Evolutionary conservation across 2,797 vertebrate species (phyloP).

Genomic region (Microctenopoma steveboyesi): DNA sequence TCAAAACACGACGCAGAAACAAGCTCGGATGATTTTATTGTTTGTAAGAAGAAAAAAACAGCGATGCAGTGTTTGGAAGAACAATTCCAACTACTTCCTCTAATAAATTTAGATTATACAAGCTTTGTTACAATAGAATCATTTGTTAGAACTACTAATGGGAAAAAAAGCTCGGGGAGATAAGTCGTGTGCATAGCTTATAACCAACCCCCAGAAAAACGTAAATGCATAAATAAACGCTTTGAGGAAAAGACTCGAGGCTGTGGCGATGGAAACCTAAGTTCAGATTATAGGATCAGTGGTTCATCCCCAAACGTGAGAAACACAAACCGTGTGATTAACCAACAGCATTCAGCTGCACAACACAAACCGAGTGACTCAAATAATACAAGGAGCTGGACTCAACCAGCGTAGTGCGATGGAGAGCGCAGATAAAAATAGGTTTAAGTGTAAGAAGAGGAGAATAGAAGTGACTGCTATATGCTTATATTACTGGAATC

Average conservation of each 20-base stretch:
- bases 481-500: too few relatives aligned
- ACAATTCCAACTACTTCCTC: conserved; percentile 30
- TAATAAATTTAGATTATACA: conserved; percentile 53
- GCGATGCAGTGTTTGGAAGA: conserved; percentile 36
- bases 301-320: conserved; percentile 64
- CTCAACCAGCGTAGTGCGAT: conserved; percentile 5
- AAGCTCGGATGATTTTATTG: conserved; percentile 54
- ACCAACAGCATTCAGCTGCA: conserved; percentile 23
- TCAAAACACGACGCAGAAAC: conserved; percentile 16
- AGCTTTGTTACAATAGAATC: conserved; percentile 61
- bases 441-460: not conserved
- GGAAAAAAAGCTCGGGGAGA: conserved; percentile 58
- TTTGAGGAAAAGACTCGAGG: conserved; percentile 40
- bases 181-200: conserved; percentile 77
- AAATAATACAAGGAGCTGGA: conserved; percentile 18
- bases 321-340: conserved; percentile 41
- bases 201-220: conserved; percentile 59
- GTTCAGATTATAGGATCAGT: conserved; percentile 56
- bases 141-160: conserved; percentile 59
- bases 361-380: conserved; percentile 25
- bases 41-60: conserved; percentile 41
- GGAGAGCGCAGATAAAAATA: not conserved
- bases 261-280: conserved; percentile 56
- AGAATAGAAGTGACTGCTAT: not conserved
- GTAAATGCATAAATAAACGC: conserved; percentile 59